phyloP scores from a whole-genome alignment of 2,113 vertebrate genomes.

The Mesocricetus auratus region DNA sequence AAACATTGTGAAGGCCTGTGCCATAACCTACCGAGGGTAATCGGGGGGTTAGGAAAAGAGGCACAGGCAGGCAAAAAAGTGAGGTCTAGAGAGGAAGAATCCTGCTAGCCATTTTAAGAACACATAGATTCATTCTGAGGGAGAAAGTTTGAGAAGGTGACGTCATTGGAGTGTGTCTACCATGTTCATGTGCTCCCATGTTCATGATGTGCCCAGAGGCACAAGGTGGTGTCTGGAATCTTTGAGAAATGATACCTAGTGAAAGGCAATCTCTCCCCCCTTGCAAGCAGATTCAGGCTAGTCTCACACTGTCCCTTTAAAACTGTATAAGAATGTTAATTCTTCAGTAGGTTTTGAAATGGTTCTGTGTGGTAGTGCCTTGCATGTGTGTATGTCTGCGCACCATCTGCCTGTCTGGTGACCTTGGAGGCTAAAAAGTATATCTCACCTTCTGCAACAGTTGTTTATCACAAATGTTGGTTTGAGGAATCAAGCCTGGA shows the following conservation, averaged over 20 bases:
- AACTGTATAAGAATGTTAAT: neutral
- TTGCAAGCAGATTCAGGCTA: neutral
- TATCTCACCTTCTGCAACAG: neutral
- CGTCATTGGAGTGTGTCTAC: neutral
- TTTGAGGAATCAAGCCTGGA: neutral
- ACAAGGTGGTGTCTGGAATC: neutral
- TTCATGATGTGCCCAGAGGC: neutral
- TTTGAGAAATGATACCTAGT: neutral
- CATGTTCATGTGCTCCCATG: neutral
- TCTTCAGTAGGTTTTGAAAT: neutral
- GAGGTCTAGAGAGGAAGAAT: rapidly evolving
- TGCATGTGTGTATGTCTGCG: neutral
- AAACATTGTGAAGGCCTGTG: neutral
- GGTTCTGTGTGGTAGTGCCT: neutral
- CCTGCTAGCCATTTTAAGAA: neutral
- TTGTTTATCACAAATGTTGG: neutral
- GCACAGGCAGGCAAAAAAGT: neutral
- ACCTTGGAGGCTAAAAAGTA: neutral
- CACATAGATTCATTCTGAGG: neutral
- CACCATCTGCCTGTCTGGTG: neutral
- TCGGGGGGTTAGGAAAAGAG: neutral
- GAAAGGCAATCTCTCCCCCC: neutral
- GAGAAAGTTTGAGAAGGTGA: neutral
- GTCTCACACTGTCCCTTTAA: neutral
- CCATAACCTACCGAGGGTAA: neutral